Percentiles rank a stretch among this genome's conserved stretches.
Evolutionary conservation across 1,140 invertebrate species (phyloP).

Genomic region (Acromyrmex heyeri): DNA sequence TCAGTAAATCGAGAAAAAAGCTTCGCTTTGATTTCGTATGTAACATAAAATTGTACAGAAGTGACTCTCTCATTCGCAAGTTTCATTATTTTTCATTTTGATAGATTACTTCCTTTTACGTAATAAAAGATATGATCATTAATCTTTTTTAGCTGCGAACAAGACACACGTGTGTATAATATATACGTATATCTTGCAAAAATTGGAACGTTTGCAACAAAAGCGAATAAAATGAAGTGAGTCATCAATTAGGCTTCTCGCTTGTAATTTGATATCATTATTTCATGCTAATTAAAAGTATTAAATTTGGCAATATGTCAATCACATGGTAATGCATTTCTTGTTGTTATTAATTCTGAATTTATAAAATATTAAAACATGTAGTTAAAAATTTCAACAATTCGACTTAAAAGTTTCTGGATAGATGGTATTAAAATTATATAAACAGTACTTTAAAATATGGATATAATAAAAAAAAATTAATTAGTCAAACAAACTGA

Average conservation of each 20-base stretch:
- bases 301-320: not conserved
- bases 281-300: not conserved
- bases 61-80: not conserved
- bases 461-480: not conserved
- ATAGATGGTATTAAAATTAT: not conserved
- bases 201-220: not conserved
- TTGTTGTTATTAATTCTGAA: not conserved
- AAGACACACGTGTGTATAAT: not conserved
- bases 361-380: not conserved
- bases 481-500: not conserved
- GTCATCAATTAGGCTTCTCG: not conserved
- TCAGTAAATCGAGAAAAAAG: not conserved
- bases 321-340: not conserved
- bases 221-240: not conserved
- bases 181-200: not conserved
- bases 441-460: not conserved
- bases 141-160: not conserved
- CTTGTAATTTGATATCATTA: not conserved
- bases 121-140: not conserved
- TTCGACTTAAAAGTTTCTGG: not conserved
- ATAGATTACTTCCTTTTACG: not conserved
- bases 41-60: not conserved
- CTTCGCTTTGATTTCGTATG: not conserved
- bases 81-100: conserved; percentile 2
- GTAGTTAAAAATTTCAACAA: not conserved